Conservation (phyloP, 2,113 vertebrate species). For the Meriones unguiculatus region DNA sequence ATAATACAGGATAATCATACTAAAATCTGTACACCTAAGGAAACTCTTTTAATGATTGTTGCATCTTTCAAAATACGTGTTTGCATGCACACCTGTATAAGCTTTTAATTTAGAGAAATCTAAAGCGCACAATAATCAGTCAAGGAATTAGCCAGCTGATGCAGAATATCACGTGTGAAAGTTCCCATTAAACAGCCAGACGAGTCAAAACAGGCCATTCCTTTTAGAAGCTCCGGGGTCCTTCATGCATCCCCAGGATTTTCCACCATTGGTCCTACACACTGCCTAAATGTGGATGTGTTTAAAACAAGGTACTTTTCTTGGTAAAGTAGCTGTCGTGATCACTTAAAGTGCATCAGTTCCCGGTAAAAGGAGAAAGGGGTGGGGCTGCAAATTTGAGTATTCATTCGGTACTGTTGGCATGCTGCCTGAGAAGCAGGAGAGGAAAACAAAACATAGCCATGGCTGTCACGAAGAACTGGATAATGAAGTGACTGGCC, state of each 20-base stretch:
- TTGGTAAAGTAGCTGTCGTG: background rate
- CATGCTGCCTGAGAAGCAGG: background rate
- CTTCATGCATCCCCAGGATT: background rate
- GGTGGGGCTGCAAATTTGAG: background rate
- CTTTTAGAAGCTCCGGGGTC: background rate
- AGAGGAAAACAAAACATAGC: background rate
- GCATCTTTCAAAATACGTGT: conserved; percentile 28
- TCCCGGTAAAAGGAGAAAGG: background rate
- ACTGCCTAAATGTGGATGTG: conserved; percentile 3
- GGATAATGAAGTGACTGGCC: background rate
- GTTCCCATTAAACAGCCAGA: background rate
- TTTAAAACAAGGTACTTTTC: conserved; percentile 7
- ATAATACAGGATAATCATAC: too few relatives aligned
- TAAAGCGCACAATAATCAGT: conserved; percentile 2
- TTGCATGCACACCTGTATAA: background rate
- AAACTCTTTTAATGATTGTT: background rate
- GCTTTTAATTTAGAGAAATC: conserved; percentile 47
- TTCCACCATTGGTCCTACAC: conserved; percentile 3
- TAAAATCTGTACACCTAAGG: too few relatives aligned
- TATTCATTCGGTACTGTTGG: background rate
- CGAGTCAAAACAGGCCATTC: conserved; percentile 4
- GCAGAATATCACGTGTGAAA: background rate
- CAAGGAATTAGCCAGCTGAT: conserved; percentile 40
- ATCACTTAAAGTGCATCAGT: background rate
- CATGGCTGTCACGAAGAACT: too few relatives aligned